Conservation (phyloP, 2,888 invertebrate species). For the Orthosia gothica region DNA sequence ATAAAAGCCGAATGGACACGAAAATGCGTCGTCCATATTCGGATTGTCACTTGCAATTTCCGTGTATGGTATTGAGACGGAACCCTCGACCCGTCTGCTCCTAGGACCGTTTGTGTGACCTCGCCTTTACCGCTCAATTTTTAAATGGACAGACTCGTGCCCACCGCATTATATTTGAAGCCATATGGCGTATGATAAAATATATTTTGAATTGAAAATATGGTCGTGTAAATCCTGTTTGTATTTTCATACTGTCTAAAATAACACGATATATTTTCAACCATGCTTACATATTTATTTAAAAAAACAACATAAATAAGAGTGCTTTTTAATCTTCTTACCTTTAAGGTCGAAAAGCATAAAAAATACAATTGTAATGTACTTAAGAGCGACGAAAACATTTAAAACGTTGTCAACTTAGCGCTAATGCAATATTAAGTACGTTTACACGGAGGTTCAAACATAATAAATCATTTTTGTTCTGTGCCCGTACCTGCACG, state of each 20-base stretch:
- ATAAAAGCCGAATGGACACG: conserved; percentile 36
- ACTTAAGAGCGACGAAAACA: conserved; percentile 53
- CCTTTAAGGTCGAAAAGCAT: conserved; percentile 15
- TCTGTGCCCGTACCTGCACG: conserved; percentile 60
- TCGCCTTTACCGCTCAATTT: conserved; percentile 49
- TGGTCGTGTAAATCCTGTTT: conserved; percentile 6
- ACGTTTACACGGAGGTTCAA: conserved; percentile 68
- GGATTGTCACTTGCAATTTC: conserved; percentile 67
- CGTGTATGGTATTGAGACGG: conserved; percentile 63
- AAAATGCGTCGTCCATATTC: conserved; percentile 62
- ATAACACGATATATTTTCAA: conserved; percentile 9
- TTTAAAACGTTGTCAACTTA: conserved; percentile 65
- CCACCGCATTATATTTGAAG: conserved; percentile 43
- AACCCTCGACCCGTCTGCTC: conserved; percentile 44
- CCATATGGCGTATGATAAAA: conserved; percentile 33
- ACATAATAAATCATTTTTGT: conserved; percentile 71
- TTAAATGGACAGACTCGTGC: conserved; percentile 51
- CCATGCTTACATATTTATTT: conserved; percentile 8
- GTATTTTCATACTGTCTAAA: conserved; percentile 3
- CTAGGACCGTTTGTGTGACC: conserved; percentile 51
- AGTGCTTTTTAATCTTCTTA: conserved; percentile 38
- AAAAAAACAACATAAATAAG: conserved; percentile 2
- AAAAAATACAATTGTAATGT: conserved; percentile 59
- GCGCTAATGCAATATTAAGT: conserved; percentile 69
- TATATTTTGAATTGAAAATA: conserved; percentile 35